These are phyloP conservation scores for Brienomyrus brachyistius DNA, from an alignment of 2,113 vertebrate species.

Conservation along the genomic window DNA sequence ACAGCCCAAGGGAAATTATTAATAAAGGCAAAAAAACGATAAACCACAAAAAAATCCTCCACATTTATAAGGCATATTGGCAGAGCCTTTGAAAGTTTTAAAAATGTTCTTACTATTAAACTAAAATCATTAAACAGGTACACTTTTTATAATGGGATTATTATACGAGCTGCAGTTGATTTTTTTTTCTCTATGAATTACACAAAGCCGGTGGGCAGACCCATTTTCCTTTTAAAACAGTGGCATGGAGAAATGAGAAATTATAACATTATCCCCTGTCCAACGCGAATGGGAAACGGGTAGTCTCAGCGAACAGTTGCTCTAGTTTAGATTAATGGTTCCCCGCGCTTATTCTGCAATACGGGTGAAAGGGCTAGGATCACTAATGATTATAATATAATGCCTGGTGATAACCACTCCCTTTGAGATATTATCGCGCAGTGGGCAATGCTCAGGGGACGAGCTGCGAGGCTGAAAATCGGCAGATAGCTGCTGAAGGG, in stretches of 20 bases:
- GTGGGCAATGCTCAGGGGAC: constrained; percentile 61
- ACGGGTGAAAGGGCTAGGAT: constrained; percentile 66
- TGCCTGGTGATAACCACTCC: constrained; percentile 66
- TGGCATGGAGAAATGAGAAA: constrained; percentile 35
- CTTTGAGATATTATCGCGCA: constrained; percentile 65
- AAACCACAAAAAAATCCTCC: background rate
- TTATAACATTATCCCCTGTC: constrained; percentile 35
- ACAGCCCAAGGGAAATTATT: background rate
- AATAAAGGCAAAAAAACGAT: background rate
- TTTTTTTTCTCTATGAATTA: background rate
- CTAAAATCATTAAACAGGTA: background rate
- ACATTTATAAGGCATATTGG: background rate
- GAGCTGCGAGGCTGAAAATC: constrained; percentile 52
- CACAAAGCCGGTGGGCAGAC: constrained; percentile 1
- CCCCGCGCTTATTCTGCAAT: constrained; percentile 58
- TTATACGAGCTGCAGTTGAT: background rate
- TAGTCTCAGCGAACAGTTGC: constrained; percentile 37
- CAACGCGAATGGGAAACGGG: constrained; percentile 35
- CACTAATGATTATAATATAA: constrained; percentile 73
- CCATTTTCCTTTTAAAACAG: constrained; percentile 14
- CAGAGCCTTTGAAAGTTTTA: background rate
- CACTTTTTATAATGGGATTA: background rate
- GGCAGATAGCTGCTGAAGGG: constrained; percentile 50
- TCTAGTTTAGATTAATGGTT: constrained; percentile 63
- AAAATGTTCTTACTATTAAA: background rate